Conservation (phyloP, 1,140 invertebrate genomes). For the Brachionus asplanchnoidis region DNA sequence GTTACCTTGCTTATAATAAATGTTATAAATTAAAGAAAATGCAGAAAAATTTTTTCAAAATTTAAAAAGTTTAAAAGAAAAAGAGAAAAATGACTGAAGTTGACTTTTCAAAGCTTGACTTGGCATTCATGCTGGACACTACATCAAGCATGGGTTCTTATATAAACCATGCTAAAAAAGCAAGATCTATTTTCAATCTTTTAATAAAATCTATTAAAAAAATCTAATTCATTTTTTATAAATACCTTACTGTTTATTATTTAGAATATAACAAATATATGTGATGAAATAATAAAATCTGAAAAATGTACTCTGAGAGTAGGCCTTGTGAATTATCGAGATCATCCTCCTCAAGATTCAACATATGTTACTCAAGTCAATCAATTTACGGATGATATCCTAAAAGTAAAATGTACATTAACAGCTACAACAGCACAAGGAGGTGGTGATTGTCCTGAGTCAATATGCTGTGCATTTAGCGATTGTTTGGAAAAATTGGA, state of each 20-base stretch:
- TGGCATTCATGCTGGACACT: slow-evolving; percentile 38
- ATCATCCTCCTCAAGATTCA: slow-evolving; percentile 31
- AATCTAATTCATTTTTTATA: no score
- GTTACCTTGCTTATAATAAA: not conserved
- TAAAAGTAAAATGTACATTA: not conserved
- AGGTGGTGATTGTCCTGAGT: slow-evolving; percentile 27
- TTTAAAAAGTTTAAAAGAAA: not conserved
- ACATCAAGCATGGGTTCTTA: slow-evolving; percentile 13
- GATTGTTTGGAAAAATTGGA: slow-evolving; percentile 14
- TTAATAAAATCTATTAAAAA: no score
- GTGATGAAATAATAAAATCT: not conserved
- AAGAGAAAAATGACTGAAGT: not conserved
- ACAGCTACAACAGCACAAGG: not conserved
- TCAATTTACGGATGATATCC: slow-evolving; percentile 32
- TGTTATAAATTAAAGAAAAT: not conserved
- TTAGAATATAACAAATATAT: slow-evolving; percentile 36
- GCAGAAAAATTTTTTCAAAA: not conserved
- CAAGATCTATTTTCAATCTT: not conserved
- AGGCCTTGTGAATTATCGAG: slow-evolving; percentile 4
- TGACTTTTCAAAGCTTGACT: slow-evolving; percentile 21
- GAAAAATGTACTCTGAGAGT: slow-evolving; percentile 27
- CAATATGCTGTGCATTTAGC: not conserved
- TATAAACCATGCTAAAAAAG: slow-evolving; percentile 27
- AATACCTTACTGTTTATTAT: not conserved
- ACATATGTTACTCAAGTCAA: slow-evolving; percentile 7